Base-by-base conservation (phyloP, 1,140 invertebrate genomes). In the Plutomurus gul region DNA sequence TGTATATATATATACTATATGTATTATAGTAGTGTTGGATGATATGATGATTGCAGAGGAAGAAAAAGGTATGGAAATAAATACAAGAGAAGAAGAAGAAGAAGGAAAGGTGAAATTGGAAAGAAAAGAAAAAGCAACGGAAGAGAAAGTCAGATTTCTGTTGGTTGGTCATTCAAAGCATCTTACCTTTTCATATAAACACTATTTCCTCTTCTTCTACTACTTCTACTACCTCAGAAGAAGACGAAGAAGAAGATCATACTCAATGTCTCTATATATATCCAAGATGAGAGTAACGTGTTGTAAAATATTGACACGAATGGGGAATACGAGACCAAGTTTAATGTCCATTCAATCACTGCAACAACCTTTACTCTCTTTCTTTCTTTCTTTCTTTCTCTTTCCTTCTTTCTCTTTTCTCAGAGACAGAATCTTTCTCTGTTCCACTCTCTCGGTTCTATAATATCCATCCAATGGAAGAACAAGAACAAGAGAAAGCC, bases 31-130 rank as follows among this genome's bases (percentile, higher is more conserved):
- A n/a, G 39, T 10, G 10, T 3, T 3, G n/a, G 2, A 10, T 43
- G n/a, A 13, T 43, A n/a, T 43, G n/a, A 4, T 43, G 39, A 13
- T 43, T 3, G 11, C 10, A 43, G 39, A n/a, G 39, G 39, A 13
- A 43, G 39, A 43, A 43, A 13, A 13, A 4, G 39, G 22, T 27
- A 56, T 20, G 49, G 18, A 10, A 10, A 18, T 56, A 18, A 56
- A 8, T 5, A 16, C 22, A 18, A 1, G 49, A 56, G 1, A 3
- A 10, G 22, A 65, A 30, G 25, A 27, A 25, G 37, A 37, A 27
- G 39, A n/a, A 43, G 39, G 7, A 43, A 43, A n/a, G n/a, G 73
- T 16, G 40, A 75, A 75, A 75, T 46, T 75, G 73, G 39, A 75
- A 75, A 75, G 20, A 40, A 3, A 39, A 5, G 20, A 7, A 18